phyloP scores from a whole-genome alignment of 2,797 vertebrate species.

The Chiroxiphia lanceolata region DNA sequence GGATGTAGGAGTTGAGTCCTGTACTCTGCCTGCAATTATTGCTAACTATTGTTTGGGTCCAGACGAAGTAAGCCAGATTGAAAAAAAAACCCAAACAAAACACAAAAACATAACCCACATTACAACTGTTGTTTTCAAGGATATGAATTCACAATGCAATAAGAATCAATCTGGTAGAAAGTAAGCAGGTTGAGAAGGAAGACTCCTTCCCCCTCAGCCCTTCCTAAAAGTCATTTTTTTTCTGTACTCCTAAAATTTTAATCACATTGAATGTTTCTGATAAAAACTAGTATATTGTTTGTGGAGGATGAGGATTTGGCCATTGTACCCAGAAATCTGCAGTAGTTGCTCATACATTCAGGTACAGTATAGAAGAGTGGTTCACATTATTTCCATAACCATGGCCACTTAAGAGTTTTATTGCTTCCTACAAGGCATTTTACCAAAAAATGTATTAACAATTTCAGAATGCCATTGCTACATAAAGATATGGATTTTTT shows the following conservation, averaged over 20 bases:
- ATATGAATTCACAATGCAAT: neutral
- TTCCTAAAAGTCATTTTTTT: neutral
- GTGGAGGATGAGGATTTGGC: neutral
- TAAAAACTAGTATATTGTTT: neutral
- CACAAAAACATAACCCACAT: neutral
- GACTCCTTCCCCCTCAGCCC: too few species aligned
- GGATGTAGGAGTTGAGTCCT: neutral
- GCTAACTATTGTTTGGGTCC: neutral
- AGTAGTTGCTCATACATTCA: neutral
- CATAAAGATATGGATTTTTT: neutral
- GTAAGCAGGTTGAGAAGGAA: neutral
- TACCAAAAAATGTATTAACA: neutral
- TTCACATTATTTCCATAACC: neutral
- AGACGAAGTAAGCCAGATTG: neutral
- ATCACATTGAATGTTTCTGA: neutral
- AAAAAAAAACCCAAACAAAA: neutral
- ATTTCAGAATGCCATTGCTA: neutral
- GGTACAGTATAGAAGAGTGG: neutral
- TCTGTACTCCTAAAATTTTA: neutral
- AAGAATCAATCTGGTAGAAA: neutral
- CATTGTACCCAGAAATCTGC: neutral
- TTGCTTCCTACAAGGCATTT: neutral
- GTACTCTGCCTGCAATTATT: neutral
- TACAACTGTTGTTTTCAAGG: neutral
- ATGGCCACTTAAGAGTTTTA: neutral